Evolutionary conservation across 2,888 invertebrate genomes (phyloP).

Genomic region (Melinopterus prodromus): DNA sequence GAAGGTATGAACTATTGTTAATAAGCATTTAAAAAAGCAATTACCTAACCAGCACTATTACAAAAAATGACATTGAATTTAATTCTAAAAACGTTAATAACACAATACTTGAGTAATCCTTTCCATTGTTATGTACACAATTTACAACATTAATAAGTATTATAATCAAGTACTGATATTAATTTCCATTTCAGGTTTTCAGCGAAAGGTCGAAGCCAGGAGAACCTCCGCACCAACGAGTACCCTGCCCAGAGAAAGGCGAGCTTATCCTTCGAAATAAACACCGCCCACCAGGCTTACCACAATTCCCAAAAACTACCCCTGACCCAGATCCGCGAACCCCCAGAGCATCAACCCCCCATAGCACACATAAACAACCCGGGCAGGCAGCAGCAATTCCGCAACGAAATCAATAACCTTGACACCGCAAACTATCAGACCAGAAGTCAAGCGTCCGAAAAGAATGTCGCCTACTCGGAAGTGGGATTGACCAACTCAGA

Average conservation of each 20-base stretch:
- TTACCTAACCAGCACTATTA: not conserved
- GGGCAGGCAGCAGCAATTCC: constrained; percentile 23
- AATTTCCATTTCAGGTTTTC: constrained; percentile 43
- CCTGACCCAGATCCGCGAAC: constrained; percentile 28
- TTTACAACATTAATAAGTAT: no score
- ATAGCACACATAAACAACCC: constrained; percentile 32
- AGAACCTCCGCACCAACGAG: constrained; percentile 46
- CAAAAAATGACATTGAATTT: not conserved
- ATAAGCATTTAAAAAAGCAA: not conserved
- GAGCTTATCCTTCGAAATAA: not conserved
- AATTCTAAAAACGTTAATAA: not conserved
- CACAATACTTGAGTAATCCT: no score
- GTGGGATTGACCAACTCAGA: no score
- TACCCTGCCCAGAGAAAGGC: constrained; percentile 35
- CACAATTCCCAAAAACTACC: constrained; percentile 38
- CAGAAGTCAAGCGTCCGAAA: constrained; percentile 48
- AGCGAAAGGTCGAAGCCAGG: constrained; percentile 50
- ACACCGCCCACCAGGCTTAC: not conserved
- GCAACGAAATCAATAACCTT: constrained; percentile 66
- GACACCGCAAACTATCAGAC: constrained; percentile 48
- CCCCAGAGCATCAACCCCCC: constrained; percentile 26
- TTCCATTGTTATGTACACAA: no score
- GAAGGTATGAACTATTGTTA: not conserved
- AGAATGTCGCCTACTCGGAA: constrained; percentile 42
- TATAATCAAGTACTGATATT: no score